Evolutionary conservation across 2,113 vertebrate genomes (phyloP), one percentile per base, ranked within the genome.

Genomic region (Saguinus midas): DNA sequence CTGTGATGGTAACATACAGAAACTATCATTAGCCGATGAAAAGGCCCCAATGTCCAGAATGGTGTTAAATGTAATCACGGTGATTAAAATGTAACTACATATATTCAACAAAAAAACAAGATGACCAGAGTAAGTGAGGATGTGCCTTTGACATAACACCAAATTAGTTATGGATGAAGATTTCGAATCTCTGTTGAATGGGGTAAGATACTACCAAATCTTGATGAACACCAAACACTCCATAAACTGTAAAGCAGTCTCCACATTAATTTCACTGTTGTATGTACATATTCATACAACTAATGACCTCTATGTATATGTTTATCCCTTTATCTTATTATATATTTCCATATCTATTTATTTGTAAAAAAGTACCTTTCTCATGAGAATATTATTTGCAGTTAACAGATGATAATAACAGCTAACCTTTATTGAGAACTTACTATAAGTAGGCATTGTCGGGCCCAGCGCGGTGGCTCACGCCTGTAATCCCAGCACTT

Each of bases 1-100:
- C 55, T 92, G 43, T 75, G 43, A 91, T 93, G 48, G 52, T 86
- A 84, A 73, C 57, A 75, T 58, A 64, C 27, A 23, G 88, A 43
- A 87, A 87, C 79, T 45, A 91, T 79, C 83, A 76, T 80, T 73
- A 86, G 32, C 70, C 79, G 86, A 50, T 78, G 58, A 91, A 83
- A 72, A 76, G 57, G 1, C 25, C 94, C 14, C 20, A 13, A 1
- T n/a, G 29, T 87, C 40, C 32, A 79, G 73, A 86, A 48, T 70
- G 32, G 83, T 75, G 55, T 37, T 52, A 64, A 90, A 61, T 5
- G 21, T 43, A 5, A 21, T 76, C 66, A 89, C 3, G 12, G n/a
- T 6, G 25, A 96, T 50, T 48, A 52, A 81, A 85, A 76, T 1
- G 45, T 64, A 50, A 64, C 35, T 83, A 52, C 6, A 57, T 25